Base-by-base conservation (phyloP, 1,140 invertebrate genomes). In the Ips typographus region DNA sequence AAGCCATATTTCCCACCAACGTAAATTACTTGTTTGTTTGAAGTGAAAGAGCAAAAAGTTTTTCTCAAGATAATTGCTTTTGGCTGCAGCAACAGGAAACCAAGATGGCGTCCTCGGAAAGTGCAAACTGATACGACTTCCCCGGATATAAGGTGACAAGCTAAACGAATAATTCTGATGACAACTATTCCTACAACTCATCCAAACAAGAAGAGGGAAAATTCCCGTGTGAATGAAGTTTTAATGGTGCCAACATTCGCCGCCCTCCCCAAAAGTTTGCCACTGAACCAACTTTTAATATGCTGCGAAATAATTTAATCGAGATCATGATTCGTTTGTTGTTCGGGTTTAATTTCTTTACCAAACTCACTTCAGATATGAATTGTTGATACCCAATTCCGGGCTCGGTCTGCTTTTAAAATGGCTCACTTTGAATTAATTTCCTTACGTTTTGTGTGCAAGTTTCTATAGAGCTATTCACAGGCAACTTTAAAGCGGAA, bases 261-360 rank as follows among this genome's bases (percentile, higher is more conserved):
- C 52, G 52, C 52, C 52, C 22, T 22, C 22, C 22, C 44, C 52
- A 2, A 55, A 55, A 55, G 8, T 55, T 55, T 55, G 8, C 44
- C 22, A 49, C 6, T 49, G 44, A 49, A 49, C 7, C 44, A 49
- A 49, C 44, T 49, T 49, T 55, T 55, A 38, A 55, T 55, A 55
- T 38, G 52, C n/a, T 55, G 37, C 52, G 52, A 55, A 36, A 55
- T 55, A 55, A 55, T 55, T 55, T 55, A 55, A 55, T 55, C 1
- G 37, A 37, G 22, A 22, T 22, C 52, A 55, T 55, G n/a, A 55
- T 55, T 55, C 52, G 52, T 55, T 55, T 8, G n/a, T 55, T 55
- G 44, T 49, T 49, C 44, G 7, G 0, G 1, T 49, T 49, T 49
- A 49, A 49, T 49, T 49, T 49, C 44, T 49, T 49, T 22, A 22